These are phyloP conservation scores for Rapana venosa DNA, from an alignment of 2,888 invertebrate genomes.

Conservation along the genomic window DNA sequence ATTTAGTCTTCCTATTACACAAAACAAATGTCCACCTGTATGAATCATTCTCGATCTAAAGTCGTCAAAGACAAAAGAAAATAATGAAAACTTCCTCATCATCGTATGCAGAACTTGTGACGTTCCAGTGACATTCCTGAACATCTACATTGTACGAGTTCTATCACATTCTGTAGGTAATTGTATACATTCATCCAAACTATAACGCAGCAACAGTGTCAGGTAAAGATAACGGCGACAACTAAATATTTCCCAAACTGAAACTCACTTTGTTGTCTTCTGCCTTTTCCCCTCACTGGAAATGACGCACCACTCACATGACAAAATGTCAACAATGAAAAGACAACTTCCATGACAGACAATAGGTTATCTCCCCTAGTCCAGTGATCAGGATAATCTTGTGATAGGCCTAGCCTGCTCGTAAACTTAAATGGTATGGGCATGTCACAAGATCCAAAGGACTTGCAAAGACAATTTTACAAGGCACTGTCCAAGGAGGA, in stretches of 20 bases:
- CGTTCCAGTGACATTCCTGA: neutral
- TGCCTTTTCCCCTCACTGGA: neutral
- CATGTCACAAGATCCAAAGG: no score
- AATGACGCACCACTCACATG: slow-evolving; percentile 35
- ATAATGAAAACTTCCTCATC: neutral
- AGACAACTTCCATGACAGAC: neutral
- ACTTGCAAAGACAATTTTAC: no score
- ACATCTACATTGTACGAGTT: neutral
- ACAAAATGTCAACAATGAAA: slow-evolving; percentile 29
- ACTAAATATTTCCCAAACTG: neutral
- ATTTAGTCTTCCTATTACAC: no score
- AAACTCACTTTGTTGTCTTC: neutral
- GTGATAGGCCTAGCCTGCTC: no score
- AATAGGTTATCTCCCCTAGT: neutral
- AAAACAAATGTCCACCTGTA: no score
- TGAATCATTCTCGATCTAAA: no score
- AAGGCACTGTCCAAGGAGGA: no score
- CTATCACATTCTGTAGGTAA: neutral
- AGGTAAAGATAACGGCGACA: neutral
- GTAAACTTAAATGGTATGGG: no score
- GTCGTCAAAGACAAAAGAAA: no score
- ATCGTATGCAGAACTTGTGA: neutral
- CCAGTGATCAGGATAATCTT: no score
- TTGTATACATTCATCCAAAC: neutral
- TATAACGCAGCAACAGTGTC: neutral